phyloP scores from a whole-genome alignment of 2,888 invertebrate genomes.

The Petrolisthes cinctipes region DNA sequence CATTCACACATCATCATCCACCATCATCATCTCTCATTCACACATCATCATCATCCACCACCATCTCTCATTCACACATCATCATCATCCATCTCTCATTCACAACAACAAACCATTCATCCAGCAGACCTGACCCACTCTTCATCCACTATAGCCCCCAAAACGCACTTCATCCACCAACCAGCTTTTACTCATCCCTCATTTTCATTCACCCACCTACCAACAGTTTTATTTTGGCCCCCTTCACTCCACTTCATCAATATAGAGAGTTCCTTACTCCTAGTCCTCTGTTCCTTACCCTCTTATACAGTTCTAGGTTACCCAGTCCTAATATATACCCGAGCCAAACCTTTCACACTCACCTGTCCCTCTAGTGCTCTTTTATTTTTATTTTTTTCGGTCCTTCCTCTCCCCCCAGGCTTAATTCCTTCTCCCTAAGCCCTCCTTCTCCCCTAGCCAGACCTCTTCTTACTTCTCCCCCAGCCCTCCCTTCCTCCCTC shows the following conservation, averaged over 20 bases:
- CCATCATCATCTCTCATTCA: not conserved
- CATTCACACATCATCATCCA: not conserved
- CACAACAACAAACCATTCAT: too few species aligned
- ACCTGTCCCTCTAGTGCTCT: not conserved
- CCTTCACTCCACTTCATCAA: too few species aligned
- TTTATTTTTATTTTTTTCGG: not conserved
- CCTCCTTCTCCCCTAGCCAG: not conserved
- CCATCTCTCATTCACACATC: not conserved
- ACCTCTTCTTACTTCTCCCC: not conserved
- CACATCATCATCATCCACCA: not conserved
- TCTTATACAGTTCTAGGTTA: too few species aligned
- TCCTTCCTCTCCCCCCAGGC: not conserved
- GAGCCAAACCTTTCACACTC: not conserved
- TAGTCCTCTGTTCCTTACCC: too few species aligned
- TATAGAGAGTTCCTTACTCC: too few species aligned
- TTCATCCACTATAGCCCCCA: too few species aligned
- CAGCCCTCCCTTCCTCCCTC: not conserved
- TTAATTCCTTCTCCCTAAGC: not conserved
- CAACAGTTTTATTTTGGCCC: too few species aligned
- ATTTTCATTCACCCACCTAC: too few species aligned
- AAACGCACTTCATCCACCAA: too few species aligned
- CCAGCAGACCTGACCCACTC: too few species aligned
- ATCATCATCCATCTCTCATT: not conserved
- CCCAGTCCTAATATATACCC: too few species aligned
- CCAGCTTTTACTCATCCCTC: too few species aligned